Evolutionary conservation across 2,797 vertebrate species (phyloP).

Genomic region (Myotis pilosus): DNA sequence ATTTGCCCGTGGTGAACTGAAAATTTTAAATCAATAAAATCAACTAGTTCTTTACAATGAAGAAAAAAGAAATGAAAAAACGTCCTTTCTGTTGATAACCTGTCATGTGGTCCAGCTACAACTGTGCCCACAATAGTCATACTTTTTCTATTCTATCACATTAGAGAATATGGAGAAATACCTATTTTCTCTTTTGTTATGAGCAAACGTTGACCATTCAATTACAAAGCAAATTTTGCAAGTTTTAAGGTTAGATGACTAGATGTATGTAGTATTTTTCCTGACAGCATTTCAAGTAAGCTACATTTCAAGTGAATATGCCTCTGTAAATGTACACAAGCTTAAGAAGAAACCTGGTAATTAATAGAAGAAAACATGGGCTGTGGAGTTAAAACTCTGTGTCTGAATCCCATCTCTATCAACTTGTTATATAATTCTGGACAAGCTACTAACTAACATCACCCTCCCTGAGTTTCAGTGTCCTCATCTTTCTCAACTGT

Average conservation of each 20-base stretch:
- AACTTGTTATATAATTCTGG: not conserved
- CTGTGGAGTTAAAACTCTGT: not conserved
- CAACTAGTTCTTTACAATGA: not conserved
- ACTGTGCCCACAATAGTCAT: not conserved
- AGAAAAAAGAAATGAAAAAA: not conserved
- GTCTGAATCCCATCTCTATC: not conserved
- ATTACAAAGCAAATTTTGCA: not conserved
- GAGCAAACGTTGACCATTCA: not conserved
- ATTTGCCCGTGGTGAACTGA: not conserved
- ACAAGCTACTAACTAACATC: not conserved
- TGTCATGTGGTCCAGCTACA: not conserved
- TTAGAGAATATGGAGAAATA: not conserved
- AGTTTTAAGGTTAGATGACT: not conserved
- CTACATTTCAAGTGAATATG: not conserved
- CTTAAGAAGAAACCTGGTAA: conserved; percentile 25
- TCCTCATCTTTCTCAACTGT: conserved; percentile 8
- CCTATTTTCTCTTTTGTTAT: not conserved
- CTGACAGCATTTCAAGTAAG: not conserved
- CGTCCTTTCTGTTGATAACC: not conserved
- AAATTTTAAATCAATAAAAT: not conserved
- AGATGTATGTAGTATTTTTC: not conserved
- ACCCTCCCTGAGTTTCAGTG: not conserved
- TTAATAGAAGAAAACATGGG: not conserved
- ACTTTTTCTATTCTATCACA: not conserved
- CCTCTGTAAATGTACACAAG: not conserved